These are phyloP conservation scores for Takifugu rubripes DNA, from an alignment of 2,797 vertebrate genomes.

Conservation along the genomic window DNA sequence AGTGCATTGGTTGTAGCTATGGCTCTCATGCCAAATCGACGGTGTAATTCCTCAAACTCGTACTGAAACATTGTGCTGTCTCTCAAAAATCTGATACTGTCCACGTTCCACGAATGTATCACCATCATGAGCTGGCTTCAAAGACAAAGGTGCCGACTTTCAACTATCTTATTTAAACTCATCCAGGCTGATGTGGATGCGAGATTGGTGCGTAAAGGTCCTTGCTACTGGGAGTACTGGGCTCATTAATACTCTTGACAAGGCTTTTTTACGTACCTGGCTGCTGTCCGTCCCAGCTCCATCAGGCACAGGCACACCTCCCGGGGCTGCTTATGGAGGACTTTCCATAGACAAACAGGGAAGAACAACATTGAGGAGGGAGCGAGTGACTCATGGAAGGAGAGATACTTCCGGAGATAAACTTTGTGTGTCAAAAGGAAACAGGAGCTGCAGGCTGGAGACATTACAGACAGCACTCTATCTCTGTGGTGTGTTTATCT, in stretches of 20 bases:
- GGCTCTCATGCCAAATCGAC: too few relatives aligned
- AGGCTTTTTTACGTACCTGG: constrained; percentile 74
- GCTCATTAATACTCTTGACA: not conserved
- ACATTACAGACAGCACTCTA: constrained; percentile 24
- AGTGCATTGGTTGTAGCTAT: too few relatives aligned
- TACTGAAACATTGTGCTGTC: too few relatives aligned
- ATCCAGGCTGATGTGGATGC: too few relatives aligned
- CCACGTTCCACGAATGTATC: too few relatives aligned
- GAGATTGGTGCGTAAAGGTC: too few relatives aligned
- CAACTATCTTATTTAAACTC: too few relatives aligned
- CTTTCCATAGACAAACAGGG: constrained; percentile 64
- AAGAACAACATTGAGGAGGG: not conserved
- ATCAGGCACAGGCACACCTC: constrained; percentile 95
- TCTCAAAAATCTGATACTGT: too few relatives aligned
- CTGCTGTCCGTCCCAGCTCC: constrained; percentile 89
- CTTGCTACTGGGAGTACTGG: too few relatives aligned
- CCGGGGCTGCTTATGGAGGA: constrained; percentile 92
- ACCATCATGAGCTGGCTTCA: too few relatives aligned
- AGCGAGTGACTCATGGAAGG: constrained; percentile 34
- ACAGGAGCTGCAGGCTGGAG: constrained; percentile 14
- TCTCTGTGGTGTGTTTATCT: constrained; percentile 42
- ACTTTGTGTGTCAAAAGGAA: constrained; percentile 36
- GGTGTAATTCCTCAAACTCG: too few relatives aligned
- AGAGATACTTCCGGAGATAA: constrained; percentile 59
- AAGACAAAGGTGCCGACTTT: too few relatives aligned